Conservation (phyloP, 2,113 vertebrate species). For the Corythaeola cristata region DNA sequence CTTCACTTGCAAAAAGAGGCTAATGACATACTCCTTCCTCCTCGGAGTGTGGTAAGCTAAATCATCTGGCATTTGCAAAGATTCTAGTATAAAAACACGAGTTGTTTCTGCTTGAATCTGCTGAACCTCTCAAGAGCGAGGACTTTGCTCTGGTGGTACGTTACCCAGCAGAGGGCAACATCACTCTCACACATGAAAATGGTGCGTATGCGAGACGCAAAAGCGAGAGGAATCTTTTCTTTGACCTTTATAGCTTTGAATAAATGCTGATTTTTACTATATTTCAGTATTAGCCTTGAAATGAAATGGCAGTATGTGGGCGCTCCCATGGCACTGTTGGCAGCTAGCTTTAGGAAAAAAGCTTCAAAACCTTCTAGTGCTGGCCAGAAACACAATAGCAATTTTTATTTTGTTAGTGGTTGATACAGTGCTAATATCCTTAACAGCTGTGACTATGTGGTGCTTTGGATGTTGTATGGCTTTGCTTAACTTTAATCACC, state of each 20-base stretch:
- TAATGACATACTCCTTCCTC: not conserved
- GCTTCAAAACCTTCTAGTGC: not conserved
- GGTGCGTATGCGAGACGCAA: not conserved
- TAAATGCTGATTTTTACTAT: not conserved
- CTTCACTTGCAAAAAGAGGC: not conserved
- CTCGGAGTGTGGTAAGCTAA: not conserved
- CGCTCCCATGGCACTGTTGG: not conserved
- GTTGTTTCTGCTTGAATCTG: not conserved
- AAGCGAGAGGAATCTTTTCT: not conserved
- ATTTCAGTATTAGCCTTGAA: slow-evolving; percentile 17
- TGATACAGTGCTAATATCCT: not conserved
- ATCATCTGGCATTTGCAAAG: not conserved
- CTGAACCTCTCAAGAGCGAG: not conserved
- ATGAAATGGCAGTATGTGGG: not conserved
- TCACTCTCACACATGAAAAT: not conserved
- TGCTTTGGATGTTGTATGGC: not conserved
- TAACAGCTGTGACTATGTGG: not conserved
- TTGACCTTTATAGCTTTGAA: not conserved
- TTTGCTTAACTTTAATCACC: not conserved
- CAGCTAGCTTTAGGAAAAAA: not conserved
- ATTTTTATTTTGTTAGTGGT: not conserved
- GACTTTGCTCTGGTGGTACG: not conserved
- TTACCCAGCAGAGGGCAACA: slow-evolving; percentile 53
- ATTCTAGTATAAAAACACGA: not conserved
- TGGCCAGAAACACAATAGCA: not conserved